Conservation (phyloP, 2,888 invertebrate species). For the Dendrolimus houi region DNA sequence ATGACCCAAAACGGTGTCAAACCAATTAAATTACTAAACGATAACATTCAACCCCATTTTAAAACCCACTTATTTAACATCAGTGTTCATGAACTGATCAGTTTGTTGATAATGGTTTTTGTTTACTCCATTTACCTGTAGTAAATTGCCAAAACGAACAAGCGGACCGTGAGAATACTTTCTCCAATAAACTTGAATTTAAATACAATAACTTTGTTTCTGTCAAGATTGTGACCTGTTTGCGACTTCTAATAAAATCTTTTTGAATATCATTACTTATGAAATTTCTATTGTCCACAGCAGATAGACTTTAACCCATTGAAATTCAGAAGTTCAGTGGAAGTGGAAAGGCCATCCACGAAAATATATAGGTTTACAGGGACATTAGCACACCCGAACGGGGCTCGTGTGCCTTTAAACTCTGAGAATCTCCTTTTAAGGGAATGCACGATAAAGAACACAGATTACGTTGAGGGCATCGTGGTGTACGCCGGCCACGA, state of each 20-base stretch:
- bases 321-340: conserved; percentile 89
- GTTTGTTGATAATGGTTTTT: conserved; percentile 19
- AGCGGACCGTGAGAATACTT: conserved; percentile 40
- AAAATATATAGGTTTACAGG: conserved; percentile 97
- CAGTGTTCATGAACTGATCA: conserved; percentile 26
- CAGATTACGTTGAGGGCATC: conserved; percentile 96
- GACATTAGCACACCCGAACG: conserved; percentile 87
- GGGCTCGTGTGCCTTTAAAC: conserved; percentile 86
- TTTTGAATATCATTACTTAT: background rate
- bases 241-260: background rate
- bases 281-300: conserved; percentile 37
- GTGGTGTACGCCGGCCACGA: conserved; percentile 98
- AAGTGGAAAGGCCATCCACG: conserved; percentile 96
- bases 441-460: conserved; percentile 96
- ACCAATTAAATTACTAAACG: conserved; percentile 2
- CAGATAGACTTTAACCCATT: conserved; percentile 85
- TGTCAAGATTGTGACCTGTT: no score
- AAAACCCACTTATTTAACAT: background rate
- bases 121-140: conserved; percentile 14
- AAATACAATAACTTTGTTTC: conserved; percentile 10
- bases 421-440: conserved; percentile 94
- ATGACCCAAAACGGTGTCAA: background rate
- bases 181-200: conserved; percentile 15
- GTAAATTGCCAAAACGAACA: conserved; percentile 14
- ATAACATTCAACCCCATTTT: conserved; percentile 3